Evolutionary conservation across 2,797 vertebrate genomes (phyloP), one percentile per base, ranked within the genome.

Genomic region (Rhincodon typus): DNA sequence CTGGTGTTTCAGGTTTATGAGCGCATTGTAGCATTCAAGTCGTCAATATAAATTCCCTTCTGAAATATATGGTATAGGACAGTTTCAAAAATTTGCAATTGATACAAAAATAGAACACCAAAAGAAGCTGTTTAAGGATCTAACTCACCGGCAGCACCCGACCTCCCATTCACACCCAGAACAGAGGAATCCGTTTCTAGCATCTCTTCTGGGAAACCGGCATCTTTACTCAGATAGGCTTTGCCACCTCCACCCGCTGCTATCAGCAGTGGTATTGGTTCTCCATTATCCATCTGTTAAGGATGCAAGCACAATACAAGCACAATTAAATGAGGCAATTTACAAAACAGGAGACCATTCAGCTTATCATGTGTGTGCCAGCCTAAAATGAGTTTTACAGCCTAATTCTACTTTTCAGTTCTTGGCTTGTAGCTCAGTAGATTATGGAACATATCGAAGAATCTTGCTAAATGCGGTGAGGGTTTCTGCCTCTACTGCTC

Each of bases 241-340:
- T 98, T 98, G 96, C 99, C 99, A 1, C 99, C 99, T 95, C 99
- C 99, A 13, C 99, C 99, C 38, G 99, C 99, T 79, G 99, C 99
- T 95, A 99, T 97, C 97, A 99, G 98, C 96, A 99, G 97, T 70
- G 99, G 99, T 82, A 98, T 96, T 0, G 98, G 98, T 93, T 98
- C 97, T 30, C 97, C 98, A 0, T 98, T 98, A 96, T 98, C 98
- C 97, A 99, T 98, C 99, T 99, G 53, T 74, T 30, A 97, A 96
- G 97, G 96, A 96, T 23, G 95, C 72, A 96, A 96, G 70, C 25
- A 94, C 96, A 87, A 77, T n/a, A 97, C 42, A 38, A 90, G 57
- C 46, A 72, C 19, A 30, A 15, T 67, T 42, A 95, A 46, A 70
- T 46, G 13, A 94, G 72, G 34, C 53, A 62, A 5, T 38, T 82